Evolutionary conservation across 1,140 invertebrate species (phyloP).

Genomic region (Macrostomum lignano): DNA sequence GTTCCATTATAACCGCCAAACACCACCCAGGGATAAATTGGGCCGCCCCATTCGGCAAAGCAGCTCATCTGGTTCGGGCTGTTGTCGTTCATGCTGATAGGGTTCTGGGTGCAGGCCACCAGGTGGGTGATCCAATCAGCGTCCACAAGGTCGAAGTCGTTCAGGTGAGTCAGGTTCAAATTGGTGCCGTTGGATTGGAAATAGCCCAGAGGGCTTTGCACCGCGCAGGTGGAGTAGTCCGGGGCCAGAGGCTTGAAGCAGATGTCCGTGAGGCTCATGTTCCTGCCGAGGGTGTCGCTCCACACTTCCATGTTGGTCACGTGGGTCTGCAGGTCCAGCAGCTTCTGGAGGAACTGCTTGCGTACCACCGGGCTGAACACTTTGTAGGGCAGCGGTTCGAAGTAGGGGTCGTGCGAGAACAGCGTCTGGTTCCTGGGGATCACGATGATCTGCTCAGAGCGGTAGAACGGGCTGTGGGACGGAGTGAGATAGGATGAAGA

Average conservation of each 20-base stretch:
- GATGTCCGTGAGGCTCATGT: conserved; percentile 43
- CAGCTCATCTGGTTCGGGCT: too few relatives aligned
- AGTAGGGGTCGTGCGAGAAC: conserved; percentile 9
- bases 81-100: too few relatives aligned
- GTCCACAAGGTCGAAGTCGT: too few relatives aligned
- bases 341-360: conserved; percentile 38
- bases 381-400: neutral
- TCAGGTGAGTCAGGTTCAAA: too few relatives aligned
- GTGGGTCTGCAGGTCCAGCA: neutral
- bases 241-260: conserved; percentile 55
- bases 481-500: too few relatives aligned
- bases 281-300: neutral
- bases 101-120: too few relatives aligned
- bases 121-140: too few relatives aligned
- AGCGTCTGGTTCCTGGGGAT: conserved; percentile 14
- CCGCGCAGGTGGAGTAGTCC: conserved; percentile 40
- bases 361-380: conserved; percentile 57
- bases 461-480: conserved; percentile 64
- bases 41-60: too few relatives aligned
- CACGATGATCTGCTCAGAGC: conserved; percentile 62
- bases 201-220: conserved; percentile 68
- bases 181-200: conserved; percentile 36
- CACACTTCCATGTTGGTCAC: neutral
- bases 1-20: too few relatives aligned
- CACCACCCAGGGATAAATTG: too few relatives aligned